phyloP scores from a whole-genome alignment of 2,888 invertebrate genomes.

The Aporophyla lueneburgensis region DNA sequence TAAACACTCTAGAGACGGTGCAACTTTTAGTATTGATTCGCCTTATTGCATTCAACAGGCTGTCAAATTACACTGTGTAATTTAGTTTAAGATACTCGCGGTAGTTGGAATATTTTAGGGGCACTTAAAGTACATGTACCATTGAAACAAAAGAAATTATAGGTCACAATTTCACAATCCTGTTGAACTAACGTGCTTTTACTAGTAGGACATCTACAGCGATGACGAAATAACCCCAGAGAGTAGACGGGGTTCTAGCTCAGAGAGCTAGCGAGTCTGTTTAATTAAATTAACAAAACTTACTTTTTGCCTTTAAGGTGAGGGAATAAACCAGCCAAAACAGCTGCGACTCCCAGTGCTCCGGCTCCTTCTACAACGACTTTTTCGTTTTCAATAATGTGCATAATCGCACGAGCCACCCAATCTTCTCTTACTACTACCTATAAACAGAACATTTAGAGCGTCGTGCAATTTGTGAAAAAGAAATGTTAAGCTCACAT shows the following conservation, averaged over 20 bases:
- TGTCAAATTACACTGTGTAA: neutral
- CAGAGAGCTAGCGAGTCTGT: neutral
- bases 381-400: slow-evolving; percentile 95
- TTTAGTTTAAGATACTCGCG: neutral
- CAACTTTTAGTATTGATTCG: neutral
- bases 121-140: neutral
- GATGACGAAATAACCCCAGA: neutral
- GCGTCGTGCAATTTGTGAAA: neutral
- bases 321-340: slow-evolving; percentile 94
- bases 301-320: slow-evolving; percentile 96
- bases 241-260: neutral
- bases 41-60: neutral
- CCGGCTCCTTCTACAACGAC: slow-evolving; percentile 97
- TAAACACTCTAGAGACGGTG: slow-evolving; percentile 1
- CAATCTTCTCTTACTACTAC: slow-evolving; percentile 96
- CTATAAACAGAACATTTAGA: slow-evolving; percentile 72
- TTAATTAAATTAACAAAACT: slow-evolving; percentile 55
- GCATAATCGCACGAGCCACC: slow-evolving; percentile 95
- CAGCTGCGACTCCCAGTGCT: slow-evolving; percentile 94
- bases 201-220: neutral
- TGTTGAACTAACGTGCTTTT: neutral
- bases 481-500: neutral
- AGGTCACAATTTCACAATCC: neutral
- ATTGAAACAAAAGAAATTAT: neutral
- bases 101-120: too few relatives aligned